Percentiles rank a stretch among this genome's conserved stretches.
phyloP scores from a whole-genome alignment of 2,797 vertebrate genomes.

The Mus spretus region DNA sequence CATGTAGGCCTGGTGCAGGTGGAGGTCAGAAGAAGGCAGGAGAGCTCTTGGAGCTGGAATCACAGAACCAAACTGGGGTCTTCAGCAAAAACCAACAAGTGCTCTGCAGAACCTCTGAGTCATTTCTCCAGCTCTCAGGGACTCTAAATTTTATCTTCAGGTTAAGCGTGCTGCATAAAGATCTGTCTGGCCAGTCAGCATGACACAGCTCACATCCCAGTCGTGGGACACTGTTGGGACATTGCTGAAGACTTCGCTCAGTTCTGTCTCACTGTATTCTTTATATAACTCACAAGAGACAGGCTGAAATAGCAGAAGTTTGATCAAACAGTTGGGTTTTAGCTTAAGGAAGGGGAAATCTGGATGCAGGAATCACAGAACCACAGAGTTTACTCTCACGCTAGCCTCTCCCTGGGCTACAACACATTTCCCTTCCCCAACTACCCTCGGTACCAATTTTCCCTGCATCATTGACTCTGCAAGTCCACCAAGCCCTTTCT shows the following conservation, averaged over 20 bases:
- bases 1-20: not conserved
- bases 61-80: not conserved
- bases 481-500: not conserved
- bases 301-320: not conserved
- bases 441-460: accelerated
- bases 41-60: not conserved
- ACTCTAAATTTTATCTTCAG: not conserved
- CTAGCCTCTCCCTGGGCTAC: no score
- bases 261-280: not conserved
- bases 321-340: not conserved
- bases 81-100: not conserved
- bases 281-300: not conserved
- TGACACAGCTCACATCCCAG: not conserved
- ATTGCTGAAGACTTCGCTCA: not conserved
- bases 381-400: accelerated
- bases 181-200: accelerated
- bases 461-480: not conserved
- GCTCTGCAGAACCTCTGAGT: not conserved
- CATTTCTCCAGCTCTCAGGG: not conserved
- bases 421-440: accelerated
- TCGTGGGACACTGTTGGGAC: not conserved
- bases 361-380: not conserved
- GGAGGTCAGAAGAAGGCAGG: not conserved
- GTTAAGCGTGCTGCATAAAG: not conserved
- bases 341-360: not conserved